phyloP scores from a whole-genome alignment of 2,888 invertebrate species.

The Hanleya hanleyi region DNA sequence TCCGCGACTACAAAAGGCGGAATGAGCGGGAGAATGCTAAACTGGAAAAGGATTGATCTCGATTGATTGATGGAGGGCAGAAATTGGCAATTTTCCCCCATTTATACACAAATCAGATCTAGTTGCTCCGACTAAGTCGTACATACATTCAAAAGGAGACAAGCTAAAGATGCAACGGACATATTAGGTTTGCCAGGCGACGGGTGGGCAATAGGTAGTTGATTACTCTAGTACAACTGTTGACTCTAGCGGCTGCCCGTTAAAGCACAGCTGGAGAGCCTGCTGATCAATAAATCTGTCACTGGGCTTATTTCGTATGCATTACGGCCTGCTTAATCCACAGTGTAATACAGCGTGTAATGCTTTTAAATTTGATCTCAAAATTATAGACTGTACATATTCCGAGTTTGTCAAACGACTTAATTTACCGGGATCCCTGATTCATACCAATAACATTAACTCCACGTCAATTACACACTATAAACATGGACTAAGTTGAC shows the following conservation, averaged over 20 bases:
- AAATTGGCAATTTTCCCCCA: slow-evolving; percentile 7
- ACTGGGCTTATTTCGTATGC: background rate
- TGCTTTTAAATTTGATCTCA: slow-evolving; percentile 6
- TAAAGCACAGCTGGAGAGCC: background rate
- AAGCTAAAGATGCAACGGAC: no score
- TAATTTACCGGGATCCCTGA: background rate
- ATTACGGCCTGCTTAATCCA: background rate
- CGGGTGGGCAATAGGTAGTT: background rate
- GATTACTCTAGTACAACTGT: slow-evolving; percentile 2
- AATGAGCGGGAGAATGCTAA: no score
- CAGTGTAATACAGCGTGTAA: background rate
- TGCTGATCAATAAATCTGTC: slow-evolving; percentile 1
- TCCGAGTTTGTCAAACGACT: background rate
- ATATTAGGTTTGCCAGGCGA: slow-evolving; percentile 2
- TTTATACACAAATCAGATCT: background rate
- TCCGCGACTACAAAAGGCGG: no score
- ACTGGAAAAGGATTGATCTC: background rate
- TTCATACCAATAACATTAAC: no score
- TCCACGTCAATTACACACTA: no score
- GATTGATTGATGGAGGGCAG: slow-evolving; percentile 1
- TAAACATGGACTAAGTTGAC: no score
- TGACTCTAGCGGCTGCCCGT: background rate
- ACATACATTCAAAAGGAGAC: background rate
- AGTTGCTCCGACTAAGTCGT: background rate
- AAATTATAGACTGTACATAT: slow-evolving; percentile 4